Base-by-base conservation (phyloP, 2,797 vertebrate species). In the Melanotaenia nigrans region DNA sequence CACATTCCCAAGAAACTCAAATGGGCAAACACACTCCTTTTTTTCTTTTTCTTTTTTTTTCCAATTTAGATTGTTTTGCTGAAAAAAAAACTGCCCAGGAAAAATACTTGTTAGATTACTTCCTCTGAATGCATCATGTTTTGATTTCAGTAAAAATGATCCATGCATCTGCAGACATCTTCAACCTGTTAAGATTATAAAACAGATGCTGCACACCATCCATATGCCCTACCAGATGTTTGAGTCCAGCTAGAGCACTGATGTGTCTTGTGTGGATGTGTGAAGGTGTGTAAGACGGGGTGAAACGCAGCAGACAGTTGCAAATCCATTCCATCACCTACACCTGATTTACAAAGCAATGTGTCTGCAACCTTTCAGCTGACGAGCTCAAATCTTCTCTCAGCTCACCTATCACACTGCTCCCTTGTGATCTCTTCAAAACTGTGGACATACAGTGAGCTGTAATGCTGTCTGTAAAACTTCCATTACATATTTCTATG, bases 281-380 rank as follows among this genome's bases (percentile, higher is more conserved):
- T 33, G 53, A 55, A 49, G 14, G 40, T 67, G 61, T 35, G 40
- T 59, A 35, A 30, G 30, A 49, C 12, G 55, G 61, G n/a, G 49
- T 38, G 65, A 81, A 63, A 51, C 2, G 24, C 75, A 65, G 68
- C 67, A 58, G 65, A 62, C 65, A 53, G 77, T 35, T 28, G 51
- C 65, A 64, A 73, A 76, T 68, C 61, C 61, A 63, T 57, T 71
- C 65, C 8, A 16, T 70, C 73, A 59, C 49, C 42, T 61, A 0
- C 49, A 49, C 53, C 67, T 68, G 61, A 54, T 79, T 68, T 59
- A 71, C 73, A 60, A 73, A 71, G 66, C 0, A 1, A 40, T n/a
- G 49, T 28, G 59, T 71, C 55, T 58, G 65, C 36, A 33, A 45
- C n/a, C 65, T 66, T 57, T 28, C 20, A 18, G 13, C 65, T 40